Conservation (phyloP, 2,888 invertebrate genomes). For the Gortyna flavago region DNA sequence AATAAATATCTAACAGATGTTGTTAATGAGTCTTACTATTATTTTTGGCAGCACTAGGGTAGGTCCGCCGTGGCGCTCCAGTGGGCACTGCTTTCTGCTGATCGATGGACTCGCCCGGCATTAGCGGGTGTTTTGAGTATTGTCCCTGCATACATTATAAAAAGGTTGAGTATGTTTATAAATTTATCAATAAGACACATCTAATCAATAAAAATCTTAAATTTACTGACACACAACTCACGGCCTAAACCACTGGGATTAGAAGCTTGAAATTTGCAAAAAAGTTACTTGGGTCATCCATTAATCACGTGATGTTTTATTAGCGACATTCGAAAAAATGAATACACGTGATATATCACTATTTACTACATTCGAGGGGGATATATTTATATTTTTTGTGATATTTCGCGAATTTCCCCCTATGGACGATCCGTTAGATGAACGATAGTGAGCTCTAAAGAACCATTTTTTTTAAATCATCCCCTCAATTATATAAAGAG, state of each 20-base stretch:
- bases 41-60: conserved; percentile 73
- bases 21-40: conserved; percentile 70
- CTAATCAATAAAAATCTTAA: not conserved
- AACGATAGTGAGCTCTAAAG: not conserved
- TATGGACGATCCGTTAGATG: not conserved
- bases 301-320: no score
- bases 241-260: not conserved
- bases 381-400: no score
- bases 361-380: no score
- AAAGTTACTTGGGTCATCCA: no score
- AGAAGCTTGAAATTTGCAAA: not conserved
- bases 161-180: not conserved
- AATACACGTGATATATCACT: no score
- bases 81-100: conserved; percentile 87
- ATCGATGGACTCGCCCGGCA: conserved; percentile 81
- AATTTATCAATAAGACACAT: not conserved
- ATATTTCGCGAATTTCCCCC: no score
- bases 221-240: not conserved
- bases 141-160: conserved; percentile 77
- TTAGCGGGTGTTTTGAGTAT: conserved; percentile 85
- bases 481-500: no score
- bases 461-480: no score
- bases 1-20: not conserved
- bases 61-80: conserved; percentile 87
- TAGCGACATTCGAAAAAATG: no score